Evolutionary conservation across 1,140 invertebrate genomes (phyloP), one percentile per base, ranked within the genome.

Genomic region (Hyposmocoma kahamanoa): DNA sequence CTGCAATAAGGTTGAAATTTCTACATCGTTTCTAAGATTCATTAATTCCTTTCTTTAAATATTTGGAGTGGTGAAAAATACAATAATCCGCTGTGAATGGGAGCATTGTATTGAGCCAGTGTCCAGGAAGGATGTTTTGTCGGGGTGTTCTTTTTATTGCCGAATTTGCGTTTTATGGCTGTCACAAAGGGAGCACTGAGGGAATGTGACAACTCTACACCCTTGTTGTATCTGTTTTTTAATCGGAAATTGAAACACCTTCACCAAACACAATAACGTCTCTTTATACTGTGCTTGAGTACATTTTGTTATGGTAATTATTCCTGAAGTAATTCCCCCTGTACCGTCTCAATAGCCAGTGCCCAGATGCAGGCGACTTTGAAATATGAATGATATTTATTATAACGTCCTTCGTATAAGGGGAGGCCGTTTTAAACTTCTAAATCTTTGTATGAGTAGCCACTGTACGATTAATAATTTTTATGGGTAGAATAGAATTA

Each of bases 141-240:
- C 66, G 64, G 77, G 67, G 77, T 67, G 69, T 70, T 76, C 76
- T 72, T 85, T 85, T 85, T 85, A 85, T 82, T 81, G 78, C 72
- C 67, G 72, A 83, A 83, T 85, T 85, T 85, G 78, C 76, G 80
- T 85, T 85, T 85, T 85, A 85, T 79, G 69, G 78, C 67, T 69
- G 74, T 82, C 72, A 63, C 72, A 67, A 68, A 78, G 73, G 69
- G 81, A 74, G 63, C 52, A 62, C 55, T 67, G 68, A 72, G 68
- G 61, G 69, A 76, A 73, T 81, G 73, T 81, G 75, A 81, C 78
- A 81, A 72, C 62, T 72, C 48, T 62, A 66, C 67, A 65, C 67
- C 68, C 66, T 69, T 70, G 58, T 70, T 62, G 57, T 50, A 22
- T 42, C 28, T 38, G 19, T 62, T 70, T 75, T 72, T 59, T 62